Percentiles rank a stretch among this genome's conserved stretches.
phyloP scores from a whole-genome alignment of 2,113 vertebrate species.

The Charadrius vociferus region DNA sequence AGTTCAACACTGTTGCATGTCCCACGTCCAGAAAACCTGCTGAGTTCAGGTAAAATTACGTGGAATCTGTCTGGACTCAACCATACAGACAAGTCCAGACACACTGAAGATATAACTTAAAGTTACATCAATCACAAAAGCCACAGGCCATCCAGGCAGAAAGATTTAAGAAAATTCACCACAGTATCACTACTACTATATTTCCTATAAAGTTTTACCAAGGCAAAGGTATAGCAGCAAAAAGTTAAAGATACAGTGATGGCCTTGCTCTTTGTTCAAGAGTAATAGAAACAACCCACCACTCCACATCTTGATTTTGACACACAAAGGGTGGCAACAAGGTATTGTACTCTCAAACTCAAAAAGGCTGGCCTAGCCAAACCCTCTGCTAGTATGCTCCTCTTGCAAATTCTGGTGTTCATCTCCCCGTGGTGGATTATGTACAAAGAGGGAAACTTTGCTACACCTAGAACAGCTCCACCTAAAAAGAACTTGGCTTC shows the following conservation, averaged over 20 bases:
- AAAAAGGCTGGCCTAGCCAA: neutral
- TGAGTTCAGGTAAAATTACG: neutral
- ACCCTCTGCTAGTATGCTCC: neutral
- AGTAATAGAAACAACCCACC: neutral
- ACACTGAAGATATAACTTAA: neutral
- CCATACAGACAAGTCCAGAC: neutral
- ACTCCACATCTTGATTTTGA: neutral
- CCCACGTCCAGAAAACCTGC: neutral
- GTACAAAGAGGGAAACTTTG: neutral
- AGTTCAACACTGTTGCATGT: neutral
- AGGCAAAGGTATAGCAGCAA: neutral
- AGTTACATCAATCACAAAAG: neutral
- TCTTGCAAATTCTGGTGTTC: neutral
- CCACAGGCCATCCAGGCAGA: neutral
- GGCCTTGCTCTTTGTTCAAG: neutral
- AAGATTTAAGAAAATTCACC: neutral
- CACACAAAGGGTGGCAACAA: neutral
- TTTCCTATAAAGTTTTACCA: neutral
- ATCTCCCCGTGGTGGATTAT: constrained; percentile 10
- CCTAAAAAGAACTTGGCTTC: neutral
- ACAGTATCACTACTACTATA: neutral
- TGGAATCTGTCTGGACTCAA: neutral
- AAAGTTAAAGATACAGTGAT: neutral
- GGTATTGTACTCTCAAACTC: neutral
- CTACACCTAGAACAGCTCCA: neutral